Evolutionary conservation across 2,113 vertebrate genomes (phyloP), one percentile per base, ranked within the genome.

Genomic region (Shinisaurus crocodilurus): DNA sequence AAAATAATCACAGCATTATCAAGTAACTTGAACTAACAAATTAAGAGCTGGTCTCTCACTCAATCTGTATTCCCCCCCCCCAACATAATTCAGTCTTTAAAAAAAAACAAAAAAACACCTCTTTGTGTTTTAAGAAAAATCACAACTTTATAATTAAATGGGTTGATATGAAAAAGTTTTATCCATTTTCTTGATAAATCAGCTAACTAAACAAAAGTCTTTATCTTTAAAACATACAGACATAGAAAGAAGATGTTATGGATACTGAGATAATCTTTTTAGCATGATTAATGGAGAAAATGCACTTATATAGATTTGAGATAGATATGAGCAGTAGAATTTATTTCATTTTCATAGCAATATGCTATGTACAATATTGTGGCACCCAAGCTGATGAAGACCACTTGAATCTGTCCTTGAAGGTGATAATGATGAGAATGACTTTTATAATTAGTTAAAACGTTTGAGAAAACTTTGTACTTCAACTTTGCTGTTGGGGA

Each of bases 71-170:
- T 89, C 91, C 95, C 92, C 65, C 1, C 84, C 94, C 97, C 94
- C 89, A 96, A 94, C 89, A 93, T 90, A 90, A 93, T 91, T 90
- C 93, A 92, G 90, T 94, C 74, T 70, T 88, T 93, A n/a, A 88
- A 63, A 45, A 10, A 43, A 5, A 80, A 37, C 1, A 45, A 79
- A n/a, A n/a, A n/a, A n/a, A n/a, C n/a, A n/a, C 4, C 1, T 60
- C 94, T 93, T 93, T 96, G 77, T 88, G 93, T 93, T 88, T 93
- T 89, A 95, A 96, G 89, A 63, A 93, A 92, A 74, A 93, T 32
- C 89, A 94, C 88, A 94, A 93, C 88, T 96, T 94, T 88, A 94
- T 96, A 96, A 96, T 97, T 96, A 95, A 94, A 95, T 95, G 90
- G 95, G 96, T 96, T 96, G 91, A 96, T 18, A 57, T 83, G 43